Evolutionary conservation across 2,113 vertebrate species (phyloP), one percentile per base, ranked within the genome.

Genomic region (Malurus elegans): DNA sequence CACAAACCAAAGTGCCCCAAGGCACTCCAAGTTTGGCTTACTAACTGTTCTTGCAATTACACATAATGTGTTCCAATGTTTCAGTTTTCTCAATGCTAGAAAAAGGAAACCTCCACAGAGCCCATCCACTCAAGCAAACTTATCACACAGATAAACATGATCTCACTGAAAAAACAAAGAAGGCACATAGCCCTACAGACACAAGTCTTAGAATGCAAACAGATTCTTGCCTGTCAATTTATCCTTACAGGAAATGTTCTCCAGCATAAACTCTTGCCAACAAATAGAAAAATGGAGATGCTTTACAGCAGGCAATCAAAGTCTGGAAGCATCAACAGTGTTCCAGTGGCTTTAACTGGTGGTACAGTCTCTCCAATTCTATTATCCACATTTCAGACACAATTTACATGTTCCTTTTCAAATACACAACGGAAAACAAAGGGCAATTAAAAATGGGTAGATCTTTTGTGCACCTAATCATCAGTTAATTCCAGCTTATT

Each of bases 31-130:
- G 54, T 94, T 82, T 92, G 86, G 67, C 50, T 92, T 91, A 65
- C 73, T 89, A 90, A 90, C 84, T 34, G 45, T 83, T 96, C 67
- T 73, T 76, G 58, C 62, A 90, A 79, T 82, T 88, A 65, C n/a
- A 74, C 17, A 44, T 60, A 88, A 79, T 28, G 18, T 73, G 26
- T 91, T 89, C 36, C 50, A 92, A 51, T 45, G 50, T 60, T 92
- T 80, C 53, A 15, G 73, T 79, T 92, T 81, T 76, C 80, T 81
- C 44, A 60, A 8, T 51, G 51, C 24, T 28, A 67, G 51, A 32
- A 56, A 74, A 81, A 84, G 26, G 29, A 95, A 94, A 86, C 25
- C 69, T 94, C 76, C 16, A 60, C 29, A 74, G 38, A 92, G n/a
- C n/a, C 36, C 31, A 60, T 62, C 20, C 4, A 8, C 20, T 88